A percentile compares a stretch with the other conserved stretches of the same genome.
phyloP scores from a whole-genome alignment of 1,140 invertebrate genomes.

The Bombus ignitus region DNA sequence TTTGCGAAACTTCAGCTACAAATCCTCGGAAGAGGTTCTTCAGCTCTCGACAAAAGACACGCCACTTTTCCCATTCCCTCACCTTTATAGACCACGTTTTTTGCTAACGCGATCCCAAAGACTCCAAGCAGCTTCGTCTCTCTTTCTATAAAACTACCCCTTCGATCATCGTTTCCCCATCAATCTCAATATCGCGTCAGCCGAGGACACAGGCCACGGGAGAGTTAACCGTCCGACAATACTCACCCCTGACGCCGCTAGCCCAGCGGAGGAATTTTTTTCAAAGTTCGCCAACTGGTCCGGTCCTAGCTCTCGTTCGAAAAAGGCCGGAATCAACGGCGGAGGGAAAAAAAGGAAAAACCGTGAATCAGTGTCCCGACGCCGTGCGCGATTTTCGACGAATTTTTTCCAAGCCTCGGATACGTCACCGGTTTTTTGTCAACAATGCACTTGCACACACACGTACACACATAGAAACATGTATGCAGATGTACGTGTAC shows the following conservation, averaged over 20 bases:
- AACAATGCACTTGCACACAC: constrained; percentile 36
- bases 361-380: constrained; percentile 34
- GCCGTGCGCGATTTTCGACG: constrained; percentile 47
- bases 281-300: constrained; percentile 7
- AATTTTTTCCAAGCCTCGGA: constrained; percentile 42
- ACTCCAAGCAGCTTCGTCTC: background rate
- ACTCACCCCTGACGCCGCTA: background rate
- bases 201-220: no score
- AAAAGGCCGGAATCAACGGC: background rate
- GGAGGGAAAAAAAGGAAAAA: background rate
- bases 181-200: background rate
- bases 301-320: background rate
- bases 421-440: constrained; percentile 50
- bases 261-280: background rate
- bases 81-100: background rate
- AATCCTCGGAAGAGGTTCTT: background rate
- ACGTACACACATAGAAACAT: no score
- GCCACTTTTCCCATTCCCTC: background rate
- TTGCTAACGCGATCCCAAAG: no score
- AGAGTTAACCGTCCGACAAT: background rate
- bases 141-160: background rate
- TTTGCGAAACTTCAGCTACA: background rate
- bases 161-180: constrained; percentile 15
- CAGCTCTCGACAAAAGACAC: background rate
- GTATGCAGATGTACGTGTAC: background rate